A percentile compares a stretch with the other conserved stretches of the same genome.
Evolutionary conservation across 2,888 invertebrate genomes (phyloP).

Genomic region (Diabrotica balteata): DNA sequence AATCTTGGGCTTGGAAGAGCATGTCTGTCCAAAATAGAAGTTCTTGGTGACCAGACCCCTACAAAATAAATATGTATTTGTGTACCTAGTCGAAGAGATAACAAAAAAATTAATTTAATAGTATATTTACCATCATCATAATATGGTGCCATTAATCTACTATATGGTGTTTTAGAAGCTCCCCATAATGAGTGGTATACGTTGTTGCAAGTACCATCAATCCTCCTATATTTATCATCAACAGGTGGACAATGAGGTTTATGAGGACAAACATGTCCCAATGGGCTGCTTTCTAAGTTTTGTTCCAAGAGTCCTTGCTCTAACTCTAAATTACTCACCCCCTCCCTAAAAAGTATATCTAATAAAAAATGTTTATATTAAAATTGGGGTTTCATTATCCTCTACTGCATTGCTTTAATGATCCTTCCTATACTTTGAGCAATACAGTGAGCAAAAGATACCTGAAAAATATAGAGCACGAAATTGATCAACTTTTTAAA

Average conservation of each 20-base stretch:
- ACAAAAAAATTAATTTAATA: background rate
- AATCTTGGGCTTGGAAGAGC: conserved; percentile 71
- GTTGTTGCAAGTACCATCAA: conserved; percentile 89
- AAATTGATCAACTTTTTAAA: too few species aligned
- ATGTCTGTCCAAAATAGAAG: conserved; percentile 63
- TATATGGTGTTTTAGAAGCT: conserved; percentile 68
- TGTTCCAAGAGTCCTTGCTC: conserved; percentile 60
- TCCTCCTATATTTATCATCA: conserved; percentile 68
- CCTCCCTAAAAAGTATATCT: conserved; percentile 54
- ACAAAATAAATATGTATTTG: conserved; percentile 43
- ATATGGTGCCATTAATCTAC: conserved; percentile 71
- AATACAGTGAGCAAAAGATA: too few species aligned
- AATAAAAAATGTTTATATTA: too few species aligned
- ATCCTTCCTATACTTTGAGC: too few species aligned
- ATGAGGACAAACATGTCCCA: conserved; percentile 53
- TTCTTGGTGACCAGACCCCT: conserved; percentile 69
- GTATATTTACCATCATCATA: conserved; percentile 68
- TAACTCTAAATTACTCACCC: conserved; percentile 59
- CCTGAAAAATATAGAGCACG: too few species aligned
- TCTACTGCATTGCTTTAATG: too few species aligned
- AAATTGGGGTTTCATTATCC: too few species aligned
- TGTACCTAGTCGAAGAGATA: background rate
- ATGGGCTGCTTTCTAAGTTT: conserved; percentile 58
- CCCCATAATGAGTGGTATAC: conserved; percentile 75
- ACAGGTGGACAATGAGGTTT: conserved; percentile 36